Evolutionary conservation across 2,797 vertebrate genomes (phyloP).

Genomic region (Lacerta bilineata): DNA sequence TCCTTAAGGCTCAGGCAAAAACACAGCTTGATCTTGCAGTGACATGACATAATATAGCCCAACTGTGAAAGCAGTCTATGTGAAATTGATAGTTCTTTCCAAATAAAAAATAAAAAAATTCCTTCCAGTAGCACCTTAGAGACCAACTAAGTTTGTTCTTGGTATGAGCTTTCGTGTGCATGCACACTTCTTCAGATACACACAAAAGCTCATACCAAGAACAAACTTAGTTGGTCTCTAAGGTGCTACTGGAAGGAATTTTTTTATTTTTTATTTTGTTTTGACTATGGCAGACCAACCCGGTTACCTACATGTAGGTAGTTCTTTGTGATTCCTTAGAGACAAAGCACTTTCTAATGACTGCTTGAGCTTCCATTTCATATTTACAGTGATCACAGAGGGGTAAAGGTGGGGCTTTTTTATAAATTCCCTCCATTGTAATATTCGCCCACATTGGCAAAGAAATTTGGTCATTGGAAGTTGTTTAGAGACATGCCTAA

Average conservation of each 20-base stretch:
- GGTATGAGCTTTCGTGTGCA: too few relatives aligned
- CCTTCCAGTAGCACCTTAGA: too few relatives aligned
- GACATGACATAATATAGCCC: background rate
- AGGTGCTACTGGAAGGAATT: too few relatives aligned
- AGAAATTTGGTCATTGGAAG: background rate
- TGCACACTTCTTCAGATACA: too few relatives aligned
- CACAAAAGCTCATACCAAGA: too few relatives aligned
- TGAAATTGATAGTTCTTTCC: background rate
- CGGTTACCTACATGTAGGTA: too few relatives aligned
- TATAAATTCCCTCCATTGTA: fast-evolving
- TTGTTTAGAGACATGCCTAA: background rate
- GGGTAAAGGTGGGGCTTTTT: background rate
- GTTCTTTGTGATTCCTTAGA: background rate
- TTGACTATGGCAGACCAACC: too few relatives aligned
- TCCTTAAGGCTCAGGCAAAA: background rate
- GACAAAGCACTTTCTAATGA: background rate
- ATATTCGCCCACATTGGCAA: background rate
- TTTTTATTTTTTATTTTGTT: too few relatives aligned
- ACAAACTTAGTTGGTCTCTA: too few relatives aligned
- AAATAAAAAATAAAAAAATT: too few relatives aligned
- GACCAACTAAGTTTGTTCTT: too few relatives aligned
- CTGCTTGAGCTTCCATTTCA: background rate
- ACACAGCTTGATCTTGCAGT: background rate
- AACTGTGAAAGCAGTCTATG: background rate
- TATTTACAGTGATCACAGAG: background rate